Evolutionary conservation across 1,140 invertebrate species (phyloP), one percentile per base, ranked within the genome.

Genomic region (Magallana ariakensis): DNA sequence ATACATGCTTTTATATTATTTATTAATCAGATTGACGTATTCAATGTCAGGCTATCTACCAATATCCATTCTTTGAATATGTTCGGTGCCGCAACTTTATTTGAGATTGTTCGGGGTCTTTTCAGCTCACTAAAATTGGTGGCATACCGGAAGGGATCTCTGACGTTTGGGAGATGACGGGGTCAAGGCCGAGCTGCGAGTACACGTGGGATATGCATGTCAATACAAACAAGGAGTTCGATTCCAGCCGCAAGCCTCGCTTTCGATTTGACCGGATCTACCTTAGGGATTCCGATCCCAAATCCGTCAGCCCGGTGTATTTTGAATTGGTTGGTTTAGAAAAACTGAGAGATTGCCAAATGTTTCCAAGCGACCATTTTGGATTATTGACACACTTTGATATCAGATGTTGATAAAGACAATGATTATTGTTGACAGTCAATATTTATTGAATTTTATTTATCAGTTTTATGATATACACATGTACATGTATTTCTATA

Each of bases 341-440:
- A 92, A 95, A 95, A 87, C 90, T 96, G 5, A 57, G 91, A 56
- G 94, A 93, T 9, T 95, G 95, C 87, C 94, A 95, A 84, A 92
- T 95, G 70, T 96, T 96, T 92, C 96, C 96, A 9, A 96, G 95
- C 91, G 96, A 96, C 93, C 96, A 96, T 88, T 96, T 96, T 96
- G 96, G 95, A 7, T 92, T 96, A n/a, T 88, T 95, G 56, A 89
- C 94, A 15, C 93, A 95, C 89, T 94, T 95, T 89, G 91, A 94
- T 66, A 93, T 92, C 22, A 9, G 19, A 62, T 15, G 33, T 33
- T 33, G 33, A 4, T 46, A 46, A 46, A 46, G 33, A 46, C 2
- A 46, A 46, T 46, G 33, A n/a, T n/a, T n/a, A n/a, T n/a, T n/a
- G n/a, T n/a, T n/a, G n/a, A n/a, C n/a, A n/a, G n/a, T n/a, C n/a